Base-by-base conservation (phyloP, 2,888 invertebrate species). In the Synanthedon tipuliformis region DNA sequence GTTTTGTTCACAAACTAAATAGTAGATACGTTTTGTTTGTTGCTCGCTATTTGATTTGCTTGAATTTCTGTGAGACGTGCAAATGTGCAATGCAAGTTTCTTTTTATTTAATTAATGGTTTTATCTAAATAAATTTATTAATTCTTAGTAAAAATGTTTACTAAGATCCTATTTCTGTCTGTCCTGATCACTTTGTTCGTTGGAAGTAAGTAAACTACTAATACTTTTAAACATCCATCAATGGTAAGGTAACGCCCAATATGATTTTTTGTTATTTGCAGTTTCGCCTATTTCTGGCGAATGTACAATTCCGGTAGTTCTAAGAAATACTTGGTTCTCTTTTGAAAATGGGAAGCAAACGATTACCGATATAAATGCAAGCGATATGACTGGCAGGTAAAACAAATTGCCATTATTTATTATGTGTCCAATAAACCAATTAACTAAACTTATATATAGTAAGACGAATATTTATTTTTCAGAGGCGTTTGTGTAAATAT, bases 311-410 rank as follows among this genome's bases (percentile, higher is more conserved):
- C 96, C 96, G 34, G 71, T 90, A 58, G 92, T 94, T 50, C 78
- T 97, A 51, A 89, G 95, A 65, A 96, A 96, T 56, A 90, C 94
- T 40, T 97, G 97, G 97, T 97, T 95, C 80, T 96, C 95, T 3
- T 93, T 95, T 89, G 96, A 97, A 89, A 92, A 92, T 83, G 95
- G 95, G 10, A 88, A 89, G 64, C 94, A 95, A 65, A 95, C 95
- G 0, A 88, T 92, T 50, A 96, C 95, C 0, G 93, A 94, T 69
- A 92, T 97, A 52, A 93, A 96, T 80, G 93, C 93, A 0, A 91
- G 90, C 55, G 89, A 90, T 48, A 95, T 96, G 94, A 91, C 92
- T 8, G 88, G 89, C 61, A 89, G 83, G 88, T 88, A 76, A 64
- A 53, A 45, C 45, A 12, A 45, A 45, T 45, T n/a, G 13, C 13